Evolutionary conservation across 2,888 invertebrate species (phyloP).

Genomic region (Aspidiotus rigidus): DNA sequence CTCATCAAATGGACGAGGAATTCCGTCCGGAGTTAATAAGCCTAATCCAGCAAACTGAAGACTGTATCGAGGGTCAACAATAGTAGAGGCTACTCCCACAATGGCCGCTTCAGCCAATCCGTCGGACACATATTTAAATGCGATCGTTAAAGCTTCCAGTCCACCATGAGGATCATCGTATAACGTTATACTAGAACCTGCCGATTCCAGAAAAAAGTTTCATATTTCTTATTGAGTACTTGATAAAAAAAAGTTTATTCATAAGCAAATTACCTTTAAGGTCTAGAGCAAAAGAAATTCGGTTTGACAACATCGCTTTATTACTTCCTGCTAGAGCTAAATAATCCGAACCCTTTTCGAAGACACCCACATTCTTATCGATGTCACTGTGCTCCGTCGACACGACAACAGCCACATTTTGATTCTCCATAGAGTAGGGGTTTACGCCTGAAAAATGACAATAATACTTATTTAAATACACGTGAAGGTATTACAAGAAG

Average conservation of each 20-base stretch:
- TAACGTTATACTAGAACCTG: constrained; percentile 51
- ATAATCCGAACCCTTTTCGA: constrained; percentile 50
- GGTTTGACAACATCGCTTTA: constrained; percentile 53
- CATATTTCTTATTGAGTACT: neutral
- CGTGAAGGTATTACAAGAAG: too few relatives aligned
- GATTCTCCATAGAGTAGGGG: too few relatives aligned
- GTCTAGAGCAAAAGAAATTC: constrained; percentile 53
- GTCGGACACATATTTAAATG: constrained; percentile 43
- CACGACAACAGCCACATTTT: too few relatives aligned
- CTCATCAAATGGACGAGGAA: constrained; percentile 28
- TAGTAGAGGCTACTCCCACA: constrained; percentile 50
- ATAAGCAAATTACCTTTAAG: constrained; percentile 44
- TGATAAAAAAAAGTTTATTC: neutral
- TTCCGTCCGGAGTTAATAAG: constrained; percentile 12
- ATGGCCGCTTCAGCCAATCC: constrained; percentile 49
- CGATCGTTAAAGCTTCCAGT: constrained; percentile 51
- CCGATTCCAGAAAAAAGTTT: neutral
- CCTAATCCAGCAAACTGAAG: constrained; percentile 54
- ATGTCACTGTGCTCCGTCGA: too few relatives aligned
- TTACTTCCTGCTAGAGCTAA: constrained; percentile 59
- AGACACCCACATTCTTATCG: neutral
- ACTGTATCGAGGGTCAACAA: constrained; percentile 52
- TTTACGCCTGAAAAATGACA: too few relatives aligned
- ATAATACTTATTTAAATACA: too few relatives aligned
- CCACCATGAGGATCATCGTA: constrained; percentile 60